A percentile compares a stretch with the other conserved stretches of the same genome.
phyloP scores from a whole-genome alignment of 1,140 invertebrate species.

The Bombus superbus region DNA sequence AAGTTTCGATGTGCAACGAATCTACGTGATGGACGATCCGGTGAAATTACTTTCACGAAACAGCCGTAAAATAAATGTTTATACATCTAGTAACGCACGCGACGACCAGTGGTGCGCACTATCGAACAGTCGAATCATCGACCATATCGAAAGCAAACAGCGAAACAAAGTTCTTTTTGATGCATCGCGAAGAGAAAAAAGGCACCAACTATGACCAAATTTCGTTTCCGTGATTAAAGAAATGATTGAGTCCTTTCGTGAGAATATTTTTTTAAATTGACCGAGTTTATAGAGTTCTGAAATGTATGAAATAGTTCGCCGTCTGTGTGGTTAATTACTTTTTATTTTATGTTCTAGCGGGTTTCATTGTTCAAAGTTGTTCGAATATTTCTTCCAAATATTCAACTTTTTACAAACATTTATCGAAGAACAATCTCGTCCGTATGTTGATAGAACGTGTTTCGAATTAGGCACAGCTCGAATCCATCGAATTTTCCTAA shows the following conservation, averaged over 20 bases:
- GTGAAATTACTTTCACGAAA: conserved; percentile 41
- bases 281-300: background rate
- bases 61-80: background rate
- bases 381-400: background rate
- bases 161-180: background rate
- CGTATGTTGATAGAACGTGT: too few species aligned
- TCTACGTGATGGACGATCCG: conserved; percentile 31
- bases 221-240: background rate
- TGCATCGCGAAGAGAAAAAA: background rate
- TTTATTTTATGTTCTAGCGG: background rate
- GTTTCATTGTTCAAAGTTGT: background rate
- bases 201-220: background rate
- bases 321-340: background rate
- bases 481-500: too few species aligned
- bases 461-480: too few species aligned
- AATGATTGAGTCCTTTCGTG: background rate
- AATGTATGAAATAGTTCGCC: background rate
- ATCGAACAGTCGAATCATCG: background rate
- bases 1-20: conserved; percentile 42
- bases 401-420: background rate
- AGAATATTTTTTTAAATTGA: background rate
- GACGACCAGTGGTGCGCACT: background rate
- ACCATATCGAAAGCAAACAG: background rate
- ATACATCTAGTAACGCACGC: background rate
- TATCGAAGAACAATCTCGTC: too few species aligned